Percentiles rank a stretch among this genome's conserved stretches.
Evolutionary conservation across 2,888 invertebrate genomes (phyloP).

Genomic region (Ferdinandea cuprea): DNA sequence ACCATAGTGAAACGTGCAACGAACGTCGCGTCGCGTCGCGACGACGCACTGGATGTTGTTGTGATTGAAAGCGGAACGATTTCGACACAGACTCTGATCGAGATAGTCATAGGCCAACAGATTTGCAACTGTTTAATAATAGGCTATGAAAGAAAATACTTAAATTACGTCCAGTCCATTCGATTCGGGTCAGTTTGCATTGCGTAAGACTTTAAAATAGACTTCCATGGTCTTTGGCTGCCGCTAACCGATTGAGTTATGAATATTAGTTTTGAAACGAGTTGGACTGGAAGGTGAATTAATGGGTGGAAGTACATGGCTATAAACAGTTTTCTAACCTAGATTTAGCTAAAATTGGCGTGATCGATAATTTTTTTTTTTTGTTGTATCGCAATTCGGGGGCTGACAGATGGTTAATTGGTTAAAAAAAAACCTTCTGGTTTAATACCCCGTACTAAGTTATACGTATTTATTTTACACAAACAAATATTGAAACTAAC

Average conservation of each 20-base stretch:
- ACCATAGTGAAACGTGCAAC: slow-evolving; percentile 23
- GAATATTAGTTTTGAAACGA: slow-evolving; percentile 1
- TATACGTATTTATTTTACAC: too few relatives aligned
- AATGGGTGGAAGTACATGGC: too few relatives aligned
- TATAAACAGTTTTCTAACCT: too few relatives aligned
- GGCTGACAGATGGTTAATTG: too few relatives aligned
- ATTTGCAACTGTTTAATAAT: slow-evolving; percentile 42
- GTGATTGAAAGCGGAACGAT: slow-evolving; percentile 60
- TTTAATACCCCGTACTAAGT: too few relatives aligned
- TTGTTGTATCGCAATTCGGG: too few relatives aligned
- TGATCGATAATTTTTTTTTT: too few relatives aligned
- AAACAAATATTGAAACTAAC: too few relatives aligned
- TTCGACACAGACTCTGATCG: slow-evolving; percentile 36
- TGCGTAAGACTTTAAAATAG: slow-evolving; percentile 19
- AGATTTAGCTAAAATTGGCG: too few relatives aligned
- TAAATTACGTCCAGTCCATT: neutral
- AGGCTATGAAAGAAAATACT: neutral
- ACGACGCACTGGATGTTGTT: too few relatives aligned
- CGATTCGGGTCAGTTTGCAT: slow-evolving; percentile 24
- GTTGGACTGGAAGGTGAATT: neutral
- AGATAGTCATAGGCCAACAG: slow-evolving; percentile 48
- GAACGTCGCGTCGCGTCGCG: too few relatives aligned
- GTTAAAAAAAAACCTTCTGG: too few relatives aligned
- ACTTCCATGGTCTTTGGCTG: neutral
- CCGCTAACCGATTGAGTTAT: neutral